These are phyloP conservation scores for Alosa alosa DNA, from an alignment of 2,113 vertebrate species.

Conservation along the genomic window DNA sequence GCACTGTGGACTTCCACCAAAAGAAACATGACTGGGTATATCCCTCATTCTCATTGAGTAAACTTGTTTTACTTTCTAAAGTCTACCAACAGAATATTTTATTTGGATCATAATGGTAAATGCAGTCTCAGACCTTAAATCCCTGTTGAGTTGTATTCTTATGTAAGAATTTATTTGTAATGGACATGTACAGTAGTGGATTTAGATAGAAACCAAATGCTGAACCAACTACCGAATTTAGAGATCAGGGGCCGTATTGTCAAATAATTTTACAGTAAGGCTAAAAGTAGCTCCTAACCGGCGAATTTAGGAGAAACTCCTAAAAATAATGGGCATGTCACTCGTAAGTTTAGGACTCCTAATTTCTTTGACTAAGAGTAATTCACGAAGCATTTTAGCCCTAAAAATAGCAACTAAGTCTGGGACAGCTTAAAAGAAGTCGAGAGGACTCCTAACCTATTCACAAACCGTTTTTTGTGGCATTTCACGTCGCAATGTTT, in stretches of 20 bases:
- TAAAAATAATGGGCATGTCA: too few species aligned
- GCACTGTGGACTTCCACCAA: background rate
- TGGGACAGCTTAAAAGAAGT: too few species aligned
- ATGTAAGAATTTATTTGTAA: background rate
- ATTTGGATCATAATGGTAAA: background rate
- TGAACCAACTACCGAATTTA: background rate
- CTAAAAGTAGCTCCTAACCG: too few species aligned
- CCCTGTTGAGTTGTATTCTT: background rate
- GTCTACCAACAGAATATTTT: background rate
- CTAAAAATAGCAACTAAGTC: too few species aligned
- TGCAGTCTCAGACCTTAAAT: background rate
- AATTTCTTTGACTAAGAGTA: too few species aligned
- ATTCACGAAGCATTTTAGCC: too few species aligned
- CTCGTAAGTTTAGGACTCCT: too few species aligned
- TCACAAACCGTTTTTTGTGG: too few species aligned
- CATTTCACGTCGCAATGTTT: too few species aligned
- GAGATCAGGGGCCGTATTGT: background rate
- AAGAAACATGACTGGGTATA: background rate
- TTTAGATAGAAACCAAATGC: background rate
- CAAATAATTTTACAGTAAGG: too few species aligned
- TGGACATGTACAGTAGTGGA: background rate
- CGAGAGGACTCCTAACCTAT: too few species aligned
- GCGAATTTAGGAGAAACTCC: too few species aligned
- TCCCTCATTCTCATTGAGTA: background rate
- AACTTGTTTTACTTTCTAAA: background rate